A percentile compares a stretch with the other conserved stretches of the same genome.
These are phyloP conservation scores for Lasioglossum figueresi DNA, from an alignment of 2,888 invertebrate genomes.

Conservation along the genomic window DNA sequence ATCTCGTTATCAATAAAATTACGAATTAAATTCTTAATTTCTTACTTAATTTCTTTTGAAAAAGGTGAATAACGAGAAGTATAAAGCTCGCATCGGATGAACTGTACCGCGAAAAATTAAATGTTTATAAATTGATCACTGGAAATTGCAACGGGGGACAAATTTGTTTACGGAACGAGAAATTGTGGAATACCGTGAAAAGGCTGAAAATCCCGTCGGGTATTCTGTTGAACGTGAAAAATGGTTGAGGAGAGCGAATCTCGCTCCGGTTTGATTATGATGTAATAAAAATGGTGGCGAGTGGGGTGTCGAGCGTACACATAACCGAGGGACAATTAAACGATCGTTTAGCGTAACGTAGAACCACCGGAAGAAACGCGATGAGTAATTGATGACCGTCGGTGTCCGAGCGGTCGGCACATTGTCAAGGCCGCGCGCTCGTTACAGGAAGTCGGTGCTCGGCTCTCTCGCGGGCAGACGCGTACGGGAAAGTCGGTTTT, in stretches of 20 bases:
- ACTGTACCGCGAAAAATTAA: too few relatives aligned
- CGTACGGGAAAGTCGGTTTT: constrained; percentile 33
- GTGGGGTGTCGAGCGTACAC: neutral
- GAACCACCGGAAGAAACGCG: constrained; percentile 20
- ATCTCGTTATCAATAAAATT: too few relatives aligned
- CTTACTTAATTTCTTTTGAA: too few relatives aligned
- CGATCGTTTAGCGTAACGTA: neutral
- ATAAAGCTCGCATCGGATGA: too few relatives aligned
- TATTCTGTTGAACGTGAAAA: neutral
- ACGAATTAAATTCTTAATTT: too few relatives aligned
- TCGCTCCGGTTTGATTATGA: neutral
- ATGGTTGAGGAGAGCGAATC: neutral
- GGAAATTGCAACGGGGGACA: neutral
- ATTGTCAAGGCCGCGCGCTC: constrained; percentile 46
- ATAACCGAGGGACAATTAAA: constrained; percentile 11
- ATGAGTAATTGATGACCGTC: constrained; percentile 49
- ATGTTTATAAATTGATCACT: neutral
- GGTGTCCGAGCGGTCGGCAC: constrained; percentile 25
- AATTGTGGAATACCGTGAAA: neutral
- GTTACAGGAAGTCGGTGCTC: constrained; percentile 20
- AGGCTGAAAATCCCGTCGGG: neutral
- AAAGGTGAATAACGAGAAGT: too few relatives aligned
- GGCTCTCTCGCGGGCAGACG: constrained; percentile 6
- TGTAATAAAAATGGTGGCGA: constrained; percentile 6
- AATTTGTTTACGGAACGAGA: neutral